These are phyloP conservation scores for Dasysyrphus albostriatus DNA, from an alignment of 2,888 invertebrate genomes.

Conservation along the genomic window DNA sequence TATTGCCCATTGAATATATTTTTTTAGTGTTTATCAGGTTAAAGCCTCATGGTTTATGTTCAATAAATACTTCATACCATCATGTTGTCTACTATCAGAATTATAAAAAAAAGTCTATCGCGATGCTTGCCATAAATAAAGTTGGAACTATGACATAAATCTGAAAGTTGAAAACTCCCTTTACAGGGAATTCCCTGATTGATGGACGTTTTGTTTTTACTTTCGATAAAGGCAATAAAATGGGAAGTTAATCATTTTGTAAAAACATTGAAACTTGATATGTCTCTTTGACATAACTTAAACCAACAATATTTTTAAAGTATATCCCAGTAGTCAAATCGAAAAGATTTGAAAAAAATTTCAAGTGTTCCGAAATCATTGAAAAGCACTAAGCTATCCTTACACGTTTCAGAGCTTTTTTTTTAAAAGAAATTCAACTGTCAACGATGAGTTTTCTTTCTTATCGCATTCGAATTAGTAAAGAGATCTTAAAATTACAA, in stretches of 20 bases:
- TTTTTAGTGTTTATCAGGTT: background rate
- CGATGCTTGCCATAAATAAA: background rate
- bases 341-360: no score
- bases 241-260: background rate
- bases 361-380: no score
- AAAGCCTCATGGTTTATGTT: background rate
- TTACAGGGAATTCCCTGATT: background rate
- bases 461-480: background rate
- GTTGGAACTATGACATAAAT: background rate
- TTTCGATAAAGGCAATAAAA: background rate
- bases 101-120: background rate
- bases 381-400: background rate
- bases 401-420: background rate
- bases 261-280: background rate
- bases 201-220: background rate
- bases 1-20: slow-evolving; percentile 2
- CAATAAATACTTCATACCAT: background rate
- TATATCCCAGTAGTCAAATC: no score
- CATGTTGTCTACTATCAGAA: background rate
- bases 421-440: background rate
- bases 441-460: slow-evolving; percentile 1
- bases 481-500: slow-evolving; percentile 5
- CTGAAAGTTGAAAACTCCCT: background rate
- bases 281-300: background rate
- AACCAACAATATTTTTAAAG: no score